Evolutionary conservation across 1,140 invertebrate species (phyloP), one percentile per base, ranked within the genome.

Genomic region (Liolophura sinensis): DNA sequence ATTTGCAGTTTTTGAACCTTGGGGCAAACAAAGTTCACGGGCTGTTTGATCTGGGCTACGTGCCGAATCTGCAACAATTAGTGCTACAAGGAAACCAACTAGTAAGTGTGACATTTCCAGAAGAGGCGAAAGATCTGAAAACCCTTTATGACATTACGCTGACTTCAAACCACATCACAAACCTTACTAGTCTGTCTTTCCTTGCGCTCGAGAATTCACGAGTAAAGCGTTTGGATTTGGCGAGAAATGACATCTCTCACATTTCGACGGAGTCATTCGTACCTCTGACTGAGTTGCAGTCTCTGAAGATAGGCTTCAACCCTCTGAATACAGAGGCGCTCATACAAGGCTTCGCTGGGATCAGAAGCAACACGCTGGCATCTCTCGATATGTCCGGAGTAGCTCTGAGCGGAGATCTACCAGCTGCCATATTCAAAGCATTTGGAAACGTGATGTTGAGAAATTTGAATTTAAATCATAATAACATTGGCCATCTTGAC

Each of bases 361-460:
- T 79, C 14, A 54, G 64, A 40, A 65, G 66, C 14, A 63, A 64
- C 0, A 54, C 56, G 9, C 59, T 79, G 49, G 60, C 20, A 3
- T 77, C 74, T 11, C 40, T 79, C 25, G 71, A 79, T 55, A 73
- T 79, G 22, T 66, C 68, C 14, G 68, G 65, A 31, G 62, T 79
- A 15, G 54, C 58, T 7, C 65, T 78, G 1, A 65, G 63, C n/a
- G 73, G 73, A 4, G 54, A 50, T 7, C 56, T 78, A 11, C 70
- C 73, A 1, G 59, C 66, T 0, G 49, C 69, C 14, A 75, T 72
- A 0, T 79, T 79, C 65, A 27, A 69, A 31, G 48, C 73, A 1
- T 54, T 79, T 20, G 25, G 60, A n/a, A 69, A 71, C n/a, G 73
- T 71, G 0, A 48, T 62, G 6, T 69, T 79, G 14, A 72, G 50